phyloP scores from a whole-genome alignment of 2,888 invertebrate species.

The Harpagoxenus sublaevis region DNA sequence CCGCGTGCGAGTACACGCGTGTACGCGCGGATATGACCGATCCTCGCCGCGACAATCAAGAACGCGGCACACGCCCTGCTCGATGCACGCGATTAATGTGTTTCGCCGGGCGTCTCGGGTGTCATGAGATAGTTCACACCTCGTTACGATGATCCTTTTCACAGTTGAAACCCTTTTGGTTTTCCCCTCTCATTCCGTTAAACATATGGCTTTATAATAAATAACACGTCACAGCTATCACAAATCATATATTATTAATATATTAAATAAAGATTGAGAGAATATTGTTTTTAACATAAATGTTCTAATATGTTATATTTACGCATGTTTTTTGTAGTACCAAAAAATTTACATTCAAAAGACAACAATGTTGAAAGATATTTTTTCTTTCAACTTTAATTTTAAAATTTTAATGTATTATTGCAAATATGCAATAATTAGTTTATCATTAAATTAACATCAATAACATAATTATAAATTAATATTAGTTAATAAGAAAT shows the following conservation, averaged over 20 bases:
- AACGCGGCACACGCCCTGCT: constrained; percentile 50
- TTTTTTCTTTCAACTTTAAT: background rate
- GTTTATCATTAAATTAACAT: background rate
- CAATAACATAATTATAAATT: background rate
- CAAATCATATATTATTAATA: background rate
- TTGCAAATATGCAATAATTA: background rate
- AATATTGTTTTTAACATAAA: constrained; percentile 5
- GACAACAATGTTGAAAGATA: background rate
- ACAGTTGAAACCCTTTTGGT: background rate
- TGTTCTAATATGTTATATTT: background rate
- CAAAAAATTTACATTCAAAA: background rate
- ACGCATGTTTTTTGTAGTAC: background rate
- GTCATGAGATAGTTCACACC: constrained; percentile 79
- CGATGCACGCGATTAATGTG: constrained; percentile 63
- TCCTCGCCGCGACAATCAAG: constrained; percentile 23
- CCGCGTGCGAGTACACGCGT: background rate
- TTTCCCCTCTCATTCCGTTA: no score
- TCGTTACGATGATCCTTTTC: constrained; percentile 63
- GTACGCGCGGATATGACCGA: background rate
- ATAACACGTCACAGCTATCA: background rate
- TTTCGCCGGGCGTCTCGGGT: constrained; percentile 60
- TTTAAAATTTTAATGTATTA: background rate
- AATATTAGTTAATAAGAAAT: background rate
- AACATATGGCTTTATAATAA: background rate
- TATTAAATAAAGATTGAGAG: background rate